Evolutionary conservation across 2,888 invertebrate genomes (phyloP).

Genomic region (Scaptomyza reducta): DNA sequence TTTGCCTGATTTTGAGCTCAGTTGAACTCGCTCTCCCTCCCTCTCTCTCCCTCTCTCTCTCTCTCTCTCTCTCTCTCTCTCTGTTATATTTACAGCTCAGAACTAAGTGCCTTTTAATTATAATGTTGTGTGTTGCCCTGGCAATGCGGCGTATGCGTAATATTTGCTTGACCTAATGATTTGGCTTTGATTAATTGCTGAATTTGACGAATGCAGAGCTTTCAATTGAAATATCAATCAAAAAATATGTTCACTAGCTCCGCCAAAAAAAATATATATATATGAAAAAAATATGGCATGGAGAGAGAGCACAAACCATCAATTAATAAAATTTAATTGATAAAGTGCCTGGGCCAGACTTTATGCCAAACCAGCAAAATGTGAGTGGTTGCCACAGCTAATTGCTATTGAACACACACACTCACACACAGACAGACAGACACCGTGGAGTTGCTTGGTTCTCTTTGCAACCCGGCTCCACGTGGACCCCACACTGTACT

Average conservation of each 20-base stretch:
- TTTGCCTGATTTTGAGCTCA: neutral
- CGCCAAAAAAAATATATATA: neutral
- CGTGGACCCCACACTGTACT: constrained; percentile 49
- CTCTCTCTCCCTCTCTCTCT: neutral
- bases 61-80: too few relatives aligned
- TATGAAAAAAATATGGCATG: constrained; percentile 5
- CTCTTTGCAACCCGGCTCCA: constrained; percentile 10
- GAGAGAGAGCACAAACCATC: constrained; percentile 24
- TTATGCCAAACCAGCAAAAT: constrained; percentile 19
- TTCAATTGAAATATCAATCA: constrained; percentile 12
- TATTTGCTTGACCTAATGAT: constrained; percentile 12
- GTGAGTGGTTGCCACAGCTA: constrained; percentile 39
- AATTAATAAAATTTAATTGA: constrained; percentile 61
- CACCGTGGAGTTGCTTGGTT: neutral
- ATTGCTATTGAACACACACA: constrained; percentile 35
- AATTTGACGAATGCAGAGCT: constrained; percentile 9
- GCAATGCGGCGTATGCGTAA: constrained; percentile 27
- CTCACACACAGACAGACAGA: constrained; percentile 3
- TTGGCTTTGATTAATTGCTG: constrained; percentile 19
- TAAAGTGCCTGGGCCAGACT: constrained; percentile 43
- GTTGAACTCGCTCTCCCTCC: neutral
- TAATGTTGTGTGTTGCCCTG: neutral
- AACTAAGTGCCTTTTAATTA: constrained; percentile 1
- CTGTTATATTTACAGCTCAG: neutral
- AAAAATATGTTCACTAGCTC: neutral